A percentile compares a stretch with the other conserved stretches of the same genome.
Conservation (phyloP, 2,113 vertebrate genomes). For the Candoia aspera region DNA sequence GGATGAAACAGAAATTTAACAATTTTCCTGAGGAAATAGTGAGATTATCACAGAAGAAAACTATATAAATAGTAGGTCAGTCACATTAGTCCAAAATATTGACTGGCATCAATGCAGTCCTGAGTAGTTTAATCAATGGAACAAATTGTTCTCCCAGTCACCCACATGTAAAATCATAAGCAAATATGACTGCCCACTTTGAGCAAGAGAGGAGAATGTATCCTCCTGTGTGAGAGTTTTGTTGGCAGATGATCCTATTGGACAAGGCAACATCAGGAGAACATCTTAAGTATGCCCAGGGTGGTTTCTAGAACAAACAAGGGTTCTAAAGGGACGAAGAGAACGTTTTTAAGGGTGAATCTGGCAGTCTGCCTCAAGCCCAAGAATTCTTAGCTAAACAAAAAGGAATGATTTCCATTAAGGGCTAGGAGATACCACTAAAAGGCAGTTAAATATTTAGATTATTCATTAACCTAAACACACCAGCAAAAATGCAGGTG, state of each 20-base stretch:
- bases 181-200: constrained; percentile 6
- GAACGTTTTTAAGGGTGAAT: constrained; percentile 33
- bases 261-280: constrained; percentile 40
- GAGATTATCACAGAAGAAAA: constrained; percentile 22
- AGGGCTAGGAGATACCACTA: constrained; percentile 31
- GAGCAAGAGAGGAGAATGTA: neutral
- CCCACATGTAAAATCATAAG: neutral
- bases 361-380: constrained; percentile 36
- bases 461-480: constrained; percentile 36
- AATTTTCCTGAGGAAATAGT: neutral
- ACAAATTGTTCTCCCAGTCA: neutral
- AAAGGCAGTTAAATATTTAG: constrained; percentile 42
- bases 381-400: constrained; percentile 41
- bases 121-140: neutral
- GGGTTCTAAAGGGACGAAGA: constrained; percentile 29
- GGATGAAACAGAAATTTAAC: neutral
- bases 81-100: constrained; percentile 26
- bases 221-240: constrained; percentile 30
- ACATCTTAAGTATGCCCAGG: constrained; percentile 29
- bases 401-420: constrained; percentile 42
- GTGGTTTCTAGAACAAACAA: constrained; percentile 30
- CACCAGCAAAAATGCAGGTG: constrained; percentile 49
- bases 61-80: constrained; percentile 20
- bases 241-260: constrained; percentile 25
- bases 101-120: constrained; percentile 27